phyloP scores from a whole-genome alignment of 2,113 vertebrate species.

The Uropsilus gracilis region DNA sequence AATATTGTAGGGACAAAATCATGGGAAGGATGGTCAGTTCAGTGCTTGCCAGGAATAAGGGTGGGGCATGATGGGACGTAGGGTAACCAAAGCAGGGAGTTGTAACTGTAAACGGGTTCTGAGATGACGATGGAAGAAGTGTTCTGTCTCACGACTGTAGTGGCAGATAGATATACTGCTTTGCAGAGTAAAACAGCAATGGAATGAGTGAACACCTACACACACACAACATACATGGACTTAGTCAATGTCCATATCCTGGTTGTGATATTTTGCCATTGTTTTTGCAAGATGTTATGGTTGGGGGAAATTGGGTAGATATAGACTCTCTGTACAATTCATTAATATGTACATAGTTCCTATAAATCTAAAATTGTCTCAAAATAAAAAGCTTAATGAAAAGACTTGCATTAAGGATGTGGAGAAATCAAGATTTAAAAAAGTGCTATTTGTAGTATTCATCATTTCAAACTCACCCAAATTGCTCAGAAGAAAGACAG shows the following conservation, averaged over 20 bases:
- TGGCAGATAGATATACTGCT: background rate
- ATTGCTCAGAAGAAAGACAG: background rate
- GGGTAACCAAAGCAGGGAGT: background rate
- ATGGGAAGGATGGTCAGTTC: background rate
- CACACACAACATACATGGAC: background rate
- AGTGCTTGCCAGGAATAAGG: background rate
- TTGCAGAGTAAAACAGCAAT: background rate
- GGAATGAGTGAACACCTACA: background rate
- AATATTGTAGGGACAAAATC: constrained; percentile 7
- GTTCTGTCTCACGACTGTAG: background rate
- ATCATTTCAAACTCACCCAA: constrained; percentile 42
- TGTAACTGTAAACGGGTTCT: background rate
- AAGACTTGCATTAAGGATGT: constrained; percentile 7
- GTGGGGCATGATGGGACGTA: background rate
- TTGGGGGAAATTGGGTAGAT: background rate
- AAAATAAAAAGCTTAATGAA: constrained; percentile 31
- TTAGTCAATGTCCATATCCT: background rate
- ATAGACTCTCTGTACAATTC: constrained; percentile 32
- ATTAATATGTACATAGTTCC: background rate
- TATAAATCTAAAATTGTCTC: background rate
- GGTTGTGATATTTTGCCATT: background rate
- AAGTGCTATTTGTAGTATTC: background rate
- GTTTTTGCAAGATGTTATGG: constrained; percentile 19
- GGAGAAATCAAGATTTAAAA: background rate
- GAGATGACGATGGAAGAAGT: background rate